Percentiles rank a stretch among this genome's conserved stretches.
These are phyloP conservation scores for Clarias magur DNA, from an alignment of 2,113 vertebrate species.

Conservation along the genomic window DNA sequence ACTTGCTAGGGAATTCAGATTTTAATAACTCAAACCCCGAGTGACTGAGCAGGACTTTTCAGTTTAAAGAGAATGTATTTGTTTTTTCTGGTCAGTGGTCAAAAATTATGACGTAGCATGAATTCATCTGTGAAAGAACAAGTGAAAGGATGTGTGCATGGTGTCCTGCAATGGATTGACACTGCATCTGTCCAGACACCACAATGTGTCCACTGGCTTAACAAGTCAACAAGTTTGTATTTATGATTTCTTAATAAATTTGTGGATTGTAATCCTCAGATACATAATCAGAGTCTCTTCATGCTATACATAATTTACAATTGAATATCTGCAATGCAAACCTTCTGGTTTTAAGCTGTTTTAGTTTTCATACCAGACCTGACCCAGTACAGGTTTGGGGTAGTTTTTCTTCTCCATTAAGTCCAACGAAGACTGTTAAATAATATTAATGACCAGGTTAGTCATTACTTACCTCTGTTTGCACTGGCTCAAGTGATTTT, in stretches of 20 bases:
- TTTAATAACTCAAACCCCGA: background rate
- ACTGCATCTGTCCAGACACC: background rate
- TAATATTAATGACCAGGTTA: conserved; percentile 98
- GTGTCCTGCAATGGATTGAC: background rate
- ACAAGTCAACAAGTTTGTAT: background rate
- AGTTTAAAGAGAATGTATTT: background rate
- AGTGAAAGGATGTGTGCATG: background rate
- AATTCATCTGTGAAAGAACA: background rate
- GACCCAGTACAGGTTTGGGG: background rate
- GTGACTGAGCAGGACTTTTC: background rate
- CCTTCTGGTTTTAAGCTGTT: background rate
- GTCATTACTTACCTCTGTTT: conserved; percentile 90
- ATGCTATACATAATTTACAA: conserved; percentile 1
- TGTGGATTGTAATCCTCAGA: background rate
- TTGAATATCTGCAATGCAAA: background rate
- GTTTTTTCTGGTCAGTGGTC: background rate
- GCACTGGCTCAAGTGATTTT: conserved; percentile 91
- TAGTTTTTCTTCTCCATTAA: conserved; percentile 93
- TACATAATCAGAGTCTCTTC: background rate
- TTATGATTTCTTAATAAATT: no score
- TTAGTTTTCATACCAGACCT: conserved; percentile 4
- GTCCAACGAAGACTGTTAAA: conserved; percentile 89
- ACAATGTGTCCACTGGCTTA: background rate
- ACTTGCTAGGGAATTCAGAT: background rate
- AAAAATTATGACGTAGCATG: background rate